Percentiles rank a stretch among this genome's conserved stretches.
These are phyloP conservation scores for Crossaster papposus DNA, from an alignment of 53 echinoderm and acorn worm genomes.

Conservation along the genomic window DNA sequence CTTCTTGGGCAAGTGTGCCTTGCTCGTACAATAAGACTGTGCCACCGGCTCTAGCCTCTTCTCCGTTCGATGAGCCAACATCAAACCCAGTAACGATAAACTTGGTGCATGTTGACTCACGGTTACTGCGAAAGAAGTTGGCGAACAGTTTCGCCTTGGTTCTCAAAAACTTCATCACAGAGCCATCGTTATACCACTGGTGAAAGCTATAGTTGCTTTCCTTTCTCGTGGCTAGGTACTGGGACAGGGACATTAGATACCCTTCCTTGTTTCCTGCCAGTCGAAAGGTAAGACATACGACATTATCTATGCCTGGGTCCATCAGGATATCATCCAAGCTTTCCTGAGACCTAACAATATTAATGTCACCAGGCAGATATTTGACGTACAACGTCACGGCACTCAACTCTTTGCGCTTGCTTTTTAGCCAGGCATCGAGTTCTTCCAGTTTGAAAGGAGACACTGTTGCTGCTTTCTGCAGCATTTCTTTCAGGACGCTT, in stretches of 20 bases:
- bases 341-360: conserved; percentile 23
- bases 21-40: conserved; percentile 48
- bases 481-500: conserved; percentile 34
- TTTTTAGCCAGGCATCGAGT: conserved; percentile 48
- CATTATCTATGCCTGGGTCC: conserved; percentile 24
- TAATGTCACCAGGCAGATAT: conserved; percentile 1
- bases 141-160: conserved; percentile 26
- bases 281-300: conserved; percentile 41
- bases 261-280: background rate
- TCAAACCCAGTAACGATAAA: conserved; percentile 45
- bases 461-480: background rate
- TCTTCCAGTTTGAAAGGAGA: conserved; percentile 44
- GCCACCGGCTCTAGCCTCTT: conserved; percentile 22
- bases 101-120: background rate
- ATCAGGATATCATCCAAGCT: conserved; percentile 42
- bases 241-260: conserved; percentile 8
- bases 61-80: background rate
- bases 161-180: conserved; percentile 30
- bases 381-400: conserved; percentile 34
- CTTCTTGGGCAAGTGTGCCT: conserved; percentile 35
- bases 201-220: background rate
- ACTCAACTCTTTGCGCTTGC: conserved; percentile 43
- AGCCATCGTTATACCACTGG: conserved; percentile 42
- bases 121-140: conserved; percentile 39
- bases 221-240: conserved; percentile 35